Evolutionary conservation across 1,140 invertebrate genomes (phyloP).

Genomic region (Drosophila cardini): DNA sequence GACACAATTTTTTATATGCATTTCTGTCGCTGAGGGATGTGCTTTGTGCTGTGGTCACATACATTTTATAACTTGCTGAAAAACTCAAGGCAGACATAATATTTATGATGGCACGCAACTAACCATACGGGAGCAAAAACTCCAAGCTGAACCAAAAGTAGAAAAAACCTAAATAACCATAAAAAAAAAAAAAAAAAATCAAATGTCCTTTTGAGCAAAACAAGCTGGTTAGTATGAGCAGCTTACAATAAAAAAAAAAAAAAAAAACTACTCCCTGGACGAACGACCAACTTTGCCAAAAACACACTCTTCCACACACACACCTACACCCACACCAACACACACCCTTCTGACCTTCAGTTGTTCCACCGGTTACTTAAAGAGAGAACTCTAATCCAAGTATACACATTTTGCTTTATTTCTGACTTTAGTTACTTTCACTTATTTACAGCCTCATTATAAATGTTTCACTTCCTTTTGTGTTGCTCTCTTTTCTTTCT

Average conservation of each 20-base stretch:
- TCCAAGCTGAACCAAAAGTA: slow-evolving; percentile 7
- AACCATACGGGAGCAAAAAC: slow-evolving; percentile 32
- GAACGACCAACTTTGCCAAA: slow-evolving; percentile 37
- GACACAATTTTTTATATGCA: slow-evolving; percentile 9
- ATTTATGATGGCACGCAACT: slow-evolving; percentile 68
- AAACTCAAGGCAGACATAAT: slow-evolving; percentile 66
- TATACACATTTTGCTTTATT: neutral
- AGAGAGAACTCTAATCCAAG: neutral
- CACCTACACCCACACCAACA: too few relatives aligned
- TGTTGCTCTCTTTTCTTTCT: neutral
- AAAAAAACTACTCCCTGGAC: slow-evolving; percentile 9
- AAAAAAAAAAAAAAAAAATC: slow-evolving; percentile 61
- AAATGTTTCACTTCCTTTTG: neutral
- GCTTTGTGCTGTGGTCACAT: slow-evolving; percentile 46
- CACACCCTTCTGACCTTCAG: slow-evolving; percentile 5
- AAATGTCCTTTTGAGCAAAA: slow-evolving; percentile 58
- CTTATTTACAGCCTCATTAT: slow-evolving; percentile 3
- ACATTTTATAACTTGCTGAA: slow-evolving; percentile 61
- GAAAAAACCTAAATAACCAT: slow-evolving; percentile 59
- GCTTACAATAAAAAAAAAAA: slow-evolving; percentile 13
- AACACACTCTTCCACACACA: neutral
- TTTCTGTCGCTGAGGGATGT: slow-evolving; percentile 3
- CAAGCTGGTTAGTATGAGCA: slow-evolving; percentile 18
- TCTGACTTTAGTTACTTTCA: neutral
- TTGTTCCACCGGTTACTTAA: neutral